Percentiles rank a stretch among this genome's conserved stretches.
Conservation (phyloP, 2,113 vertebrate genomes). For the Cyanoramphus novaezelandiae region DNA sequence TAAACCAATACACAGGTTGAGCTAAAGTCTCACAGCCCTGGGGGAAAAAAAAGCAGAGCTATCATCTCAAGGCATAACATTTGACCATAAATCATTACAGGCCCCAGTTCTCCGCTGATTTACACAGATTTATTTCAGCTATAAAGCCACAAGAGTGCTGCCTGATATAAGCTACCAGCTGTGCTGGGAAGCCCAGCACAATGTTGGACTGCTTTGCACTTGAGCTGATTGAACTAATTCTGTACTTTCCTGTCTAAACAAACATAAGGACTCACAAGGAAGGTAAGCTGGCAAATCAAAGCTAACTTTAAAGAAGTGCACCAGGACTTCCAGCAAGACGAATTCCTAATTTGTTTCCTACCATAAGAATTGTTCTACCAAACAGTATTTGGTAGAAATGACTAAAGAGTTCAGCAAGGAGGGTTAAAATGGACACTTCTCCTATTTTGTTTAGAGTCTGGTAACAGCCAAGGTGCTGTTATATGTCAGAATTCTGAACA, state of each 20-base stretch:
- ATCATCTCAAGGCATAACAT: background rate
- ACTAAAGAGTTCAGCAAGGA: background rate
- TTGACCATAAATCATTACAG: background rate
- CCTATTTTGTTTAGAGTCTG: background rate
- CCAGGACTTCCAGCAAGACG: background rate
- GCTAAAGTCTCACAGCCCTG: background rate
- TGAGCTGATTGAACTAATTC: background rate
- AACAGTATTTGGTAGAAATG: background rate
- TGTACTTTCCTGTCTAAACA: background rate
- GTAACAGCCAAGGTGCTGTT: background rate
- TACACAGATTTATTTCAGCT: background rate
- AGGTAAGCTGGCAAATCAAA: background rate
- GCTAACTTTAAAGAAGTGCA: background rate
- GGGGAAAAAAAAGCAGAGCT: background rate
- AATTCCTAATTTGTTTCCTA: background rate
- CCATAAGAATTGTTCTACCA: rapidly evolving
- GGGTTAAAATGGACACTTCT: background rate
- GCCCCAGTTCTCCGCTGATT: background rate
- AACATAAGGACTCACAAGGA: background rate
- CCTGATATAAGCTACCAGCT: background rate
- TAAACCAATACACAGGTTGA: background rate
- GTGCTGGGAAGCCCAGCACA: background rate
- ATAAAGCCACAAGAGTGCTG: background rate
- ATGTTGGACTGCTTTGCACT: background rate
- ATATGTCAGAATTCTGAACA: background rate